These are phyloP conservation scores for Anagyrus pseudococci DNA, from an alignment of 2,888 invertebrate genomes.

Conservation along the genomic window DNA sequence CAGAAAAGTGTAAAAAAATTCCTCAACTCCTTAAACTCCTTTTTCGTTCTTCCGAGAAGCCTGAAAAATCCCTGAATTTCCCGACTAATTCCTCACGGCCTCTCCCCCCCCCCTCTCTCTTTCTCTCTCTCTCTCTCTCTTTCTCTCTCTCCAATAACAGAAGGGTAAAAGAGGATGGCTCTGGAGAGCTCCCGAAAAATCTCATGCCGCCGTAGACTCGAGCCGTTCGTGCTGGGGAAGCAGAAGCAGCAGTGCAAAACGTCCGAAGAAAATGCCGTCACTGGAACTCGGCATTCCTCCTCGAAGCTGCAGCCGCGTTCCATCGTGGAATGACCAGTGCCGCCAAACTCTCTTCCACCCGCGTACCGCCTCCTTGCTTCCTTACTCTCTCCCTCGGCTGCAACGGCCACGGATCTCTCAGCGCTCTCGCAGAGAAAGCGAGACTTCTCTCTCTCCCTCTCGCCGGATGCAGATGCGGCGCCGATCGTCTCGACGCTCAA, in stretches of 20 bases:
- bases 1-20: too few species aligned
- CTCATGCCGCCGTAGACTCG: neutral
- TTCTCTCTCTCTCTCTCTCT: too few species aligned
- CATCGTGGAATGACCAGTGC: slow-evolving; percentile 24
- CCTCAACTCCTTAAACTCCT: too few species aligned
- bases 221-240: neutral
- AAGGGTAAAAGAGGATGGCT: too few species aligned
- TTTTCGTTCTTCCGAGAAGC: too few species aligned
- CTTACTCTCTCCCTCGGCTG: slow-evolving; percentile 1
- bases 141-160: too few species aligned
- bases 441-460: too few species aligned
- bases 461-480: slow-evolving; percentile 51
- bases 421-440: neutral
- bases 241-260: neutral
- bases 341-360: neutral
- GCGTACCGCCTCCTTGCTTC: neutral
- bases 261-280: slow-evolving; percentile 19
- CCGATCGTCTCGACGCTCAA: slow-evolving; percentile 49
- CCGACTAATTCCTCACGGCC: too few species aligned
- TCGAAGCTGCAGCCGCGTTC: slow-evolving; percentile 16
- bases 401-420: neutral
- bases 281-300: slow-evolving; percentile 22
- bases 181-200: neutral
- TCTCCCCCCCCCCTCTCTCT: too few species aligned
- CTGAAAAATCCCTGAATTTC: too few species aligned